These are phyloP conservation scores for Diabrotica virgifera DNA, from an alignment of 1,140 invertebrate species.

Conservation along the genomic window DNA sequence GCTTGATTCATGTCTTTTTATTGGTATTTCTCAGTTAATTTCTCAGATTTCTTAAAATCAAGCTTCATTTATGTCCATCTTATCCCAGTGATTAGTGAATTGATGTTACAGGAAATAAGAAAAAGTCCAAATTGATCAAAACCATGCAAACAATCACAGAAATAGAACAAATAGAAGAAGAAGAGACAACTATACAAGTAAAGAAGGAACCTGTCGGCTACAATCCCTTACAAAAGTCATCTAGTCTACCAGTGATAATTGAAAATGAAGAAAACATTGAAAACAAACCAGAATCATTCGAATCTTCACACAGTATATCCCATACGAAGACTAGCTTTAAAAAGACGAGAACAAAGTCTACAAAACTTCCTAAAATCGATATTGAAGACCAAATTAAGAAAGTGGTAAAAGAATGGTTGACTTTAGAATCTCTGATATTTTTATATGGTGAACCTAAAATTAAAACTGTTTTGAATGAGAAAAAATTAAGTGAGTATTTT, in stretches of 20 bases:
- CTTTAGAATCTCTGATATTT: constrained; percentile 56
- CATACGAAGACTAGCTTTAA: constrained; percentile 10
- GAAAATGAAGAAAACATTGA: constrained; percentile 32
- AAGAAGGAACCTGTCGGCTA: neutral
- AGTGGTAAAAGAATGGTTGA: constrained; percentile 58
- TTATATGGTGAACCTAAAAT: constrained; percentile 57
- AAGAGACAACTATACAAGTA: constrained; percentile 18
- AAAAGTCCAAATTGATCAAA: constrained; percentile 23
- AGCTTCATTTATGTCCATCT: too few relatives aligned
- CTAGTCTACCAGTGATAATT: constrained; percentile 28
- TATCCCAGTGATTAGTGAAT: too few relatives aligned
- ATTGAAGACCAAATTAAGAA: constrained; percentile 49
- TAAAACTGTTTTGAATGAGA: constrained; percentile 55
- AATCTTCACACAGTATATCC: neutral
- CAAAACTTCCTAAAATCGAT: constrained; percentile 28
- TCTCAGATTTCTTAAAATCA: too few relatives aligned
- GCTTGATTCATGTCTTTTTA: too few relatives aligned
- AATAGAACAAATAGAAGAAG: constrained; percentile 23
- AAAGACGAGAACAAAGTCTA: constrained; percentile 21
- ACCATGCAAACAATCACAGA: constrained; percentile 38
- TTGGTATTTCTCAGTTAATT: too few relatives aligned
- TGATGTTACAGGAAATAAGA: neutral
- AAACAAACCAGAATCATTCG: constrained; percentile 9
- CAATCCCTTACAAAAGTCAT: neutral
- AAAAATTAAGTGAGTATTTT: constrained; percentile 56